phyloP scores from a whole-genome alignment of 1,140 invertebrate species.

The Coelopa frigida region DNA sequence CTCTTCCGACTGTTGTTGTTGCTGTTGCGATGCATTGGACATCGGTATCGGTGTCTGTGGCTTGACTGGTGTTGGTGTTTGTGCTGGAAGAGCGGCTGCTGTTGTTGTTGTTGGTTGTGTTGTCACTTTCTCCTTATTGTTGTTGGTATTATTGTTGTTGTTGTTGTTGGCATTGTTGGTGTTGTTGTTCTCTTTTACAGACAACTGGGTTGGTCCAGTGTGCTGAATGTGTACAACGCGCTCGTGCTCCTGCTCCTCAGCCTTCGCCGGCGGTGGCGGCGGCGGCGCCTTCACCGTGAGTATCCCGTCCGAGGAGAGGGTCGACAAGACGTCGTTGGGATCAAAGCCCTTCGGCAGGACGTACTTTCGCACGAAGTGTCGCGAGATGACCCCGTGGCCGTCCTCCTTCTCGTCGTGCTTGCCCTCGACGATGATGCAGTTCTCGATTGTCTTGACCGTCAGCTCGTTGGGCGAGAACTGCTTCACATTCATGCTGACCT shows the following conservation, averaged over 20 bases:
- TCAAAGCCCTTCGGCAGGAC: conserved; percentile 61
- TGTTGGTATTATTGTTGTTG: conserved; percentile 11
- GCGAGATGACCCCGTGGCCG: conserved; percentile 53
- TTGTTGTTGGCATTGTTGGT: conserved; percentile 12
- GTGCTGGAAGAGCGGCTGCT: background rate
- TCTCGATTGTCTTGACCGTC: conserved; percentile 64
- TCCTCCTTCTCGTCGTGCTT: conserved; percentile 65
- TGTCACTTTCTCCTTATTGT: conserved; percentile 12
- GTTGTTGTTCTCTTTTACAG: conserved; percentile 17
- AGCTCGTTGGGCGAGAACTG: conserved; percentile 70
- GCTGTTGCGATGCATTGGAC: too few species aligned
- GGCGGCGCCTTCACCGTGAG: conserved; percentile 59
- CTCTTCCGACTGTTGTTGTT: conserved; percentile 10
- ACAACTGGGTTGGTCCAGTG: conserved; percentile 17
- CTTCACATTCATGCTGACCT: conserved; percentile 61
- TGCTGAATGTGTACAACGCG: conserved; percentile 38
- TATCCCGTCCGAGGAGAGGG: conserved; percentile 67
- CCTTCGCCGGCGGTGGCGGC: conserved; percentile 44
- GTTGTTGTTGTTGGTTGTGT: conserved; percentile 19
- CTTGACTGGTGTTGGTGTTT: background rate
- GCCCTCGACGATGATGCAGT: conserved; percentile 59
- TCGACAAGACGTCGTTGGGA: conserved; percentile 56
- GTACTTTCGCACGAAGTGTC: conserved; percentile 65
- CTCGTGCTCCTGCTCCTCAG: conserved; percentile 35
- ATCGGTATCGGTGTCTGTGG: too few species aligned